A percentile compares a stretch with the other conserved stretches of the same genome.
These are phyloP conservation scores for Neoitamus cyanurus DNA, from an alignment of 2,888 invertebrate genomes.

Conservation along the genomic window DNA sequence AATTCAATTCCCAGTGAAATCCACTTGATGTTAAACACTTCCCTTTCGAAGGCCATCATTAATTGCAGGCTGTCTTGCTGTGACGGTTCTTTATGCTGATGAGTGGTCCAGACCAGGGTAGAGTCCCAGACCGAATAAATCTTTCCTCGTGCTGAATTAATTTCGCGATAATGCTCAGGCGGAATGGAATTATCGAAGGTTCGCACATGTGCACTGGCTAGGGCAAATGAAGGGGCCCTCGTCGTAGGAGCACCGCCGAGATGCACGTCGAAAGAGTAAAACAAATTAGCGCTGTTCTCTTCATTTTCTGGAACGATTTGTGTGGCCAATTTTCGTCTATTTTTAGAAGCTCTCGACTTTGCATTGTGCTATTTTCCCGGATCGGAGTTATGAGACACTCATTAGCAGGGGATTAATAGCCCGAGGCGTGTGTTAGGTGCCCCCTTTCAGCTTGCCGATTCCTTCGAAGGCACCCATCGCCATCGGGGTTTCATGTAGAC, in stretches of 20 bases:
- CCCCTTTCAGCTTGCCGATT: not conserved
- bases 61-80: not conserved
- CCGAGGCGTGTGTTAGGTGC: not conserved
- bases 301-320: conserved; percentile 34
- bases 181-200: not conserved
- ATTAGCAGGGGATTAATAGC: conserved; percentile 33
- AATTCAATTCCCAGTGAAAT: not conserved
- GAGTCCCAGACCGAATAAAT: conserved; percentile 40
- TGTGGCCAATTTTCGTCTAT: conserved; percentile 37
- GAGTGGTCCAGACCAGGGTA: conserved; percentile 29
- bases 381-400: conserved; percentile 34
- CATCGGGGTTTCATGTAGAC: not conserved
- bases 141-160: conserved; percentile 41
- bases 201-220: conserved; percentile 33
- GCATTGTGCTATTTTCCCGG: conserved; percentile 9
- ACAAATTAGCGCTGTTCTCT: conserved; percentile 31
- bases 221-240: not conserved
- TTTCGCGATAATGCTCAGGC: conserved; percentile 12
- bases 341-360: conserved; percentile 11
- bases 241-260: not conserved
- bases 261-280: not conserved
- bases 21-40: not conserved
- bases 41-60: conserved; percentile 9
- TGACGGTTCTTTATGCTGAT: conserved; percentile 36
- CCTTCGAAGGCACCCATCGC: not conserved